Evolutionary conservation across 2,888 invertebrate genomes (phyloP), one percentile per base, ranked within the genome.

Genomic region (Watsonalla binaria): DNA sequence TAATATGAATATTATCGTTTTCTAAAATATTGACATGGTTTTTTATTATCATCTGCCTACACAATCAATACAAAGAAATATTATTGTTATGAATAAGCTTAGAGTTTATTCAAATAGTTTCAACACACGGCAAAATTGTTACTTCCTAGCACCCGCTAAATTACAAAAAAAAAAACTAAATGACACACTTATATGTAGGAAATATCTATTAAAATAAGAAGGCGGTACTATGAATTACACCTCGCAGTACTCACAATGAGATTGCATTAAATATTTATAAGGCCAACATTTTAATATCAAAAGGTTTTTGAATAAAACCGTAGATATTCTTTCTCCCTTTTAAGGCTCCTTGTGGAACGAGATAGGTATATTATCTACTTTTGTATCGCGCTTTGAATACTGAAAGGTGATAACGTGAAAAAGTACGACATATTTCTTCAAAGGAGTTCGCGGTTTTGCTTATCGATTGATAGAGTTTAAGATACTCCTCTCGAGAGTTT

Each of bases 181-280:
- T 0, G 7, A 46, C 6, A 7, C 11, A 0, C 9, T 7, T 46
- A 46, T 24, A n/a, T n/a, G n/a, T n/a, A 24, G 15, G 13, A 2
- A n/a, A n/a, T 47, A 24, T 33, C 60, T 63, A 24, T 24, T 62
- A 56, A 61, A 51, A 56, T 47, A 55, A 54, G 52, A 56, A 55
- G 54, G 54, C 55, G 13, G 47, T 48, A 52, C 54, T 53, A 70
- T 70, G 72, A 74, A 74, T 74, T 72, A 76, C 72, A 64, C 65
- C 64, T 66, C 62, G 56, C 65, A 61, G 68, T 73, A 69, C 70
- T 72, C 67, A 77, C 77, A 78, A 80, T 70, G 73, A 77, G 72
- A 82, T 82, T 82, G 73, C 81, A 82, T 82, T 80, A 82, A 77
- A 82, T 82, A 81, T 82, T 80, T 82, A 82, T 82, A 76, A 81